Evolutionary conservation across 2,888 invertebrate genomes (phyloP).

Genomic region (Pasiphila rectangulata): DNA sequence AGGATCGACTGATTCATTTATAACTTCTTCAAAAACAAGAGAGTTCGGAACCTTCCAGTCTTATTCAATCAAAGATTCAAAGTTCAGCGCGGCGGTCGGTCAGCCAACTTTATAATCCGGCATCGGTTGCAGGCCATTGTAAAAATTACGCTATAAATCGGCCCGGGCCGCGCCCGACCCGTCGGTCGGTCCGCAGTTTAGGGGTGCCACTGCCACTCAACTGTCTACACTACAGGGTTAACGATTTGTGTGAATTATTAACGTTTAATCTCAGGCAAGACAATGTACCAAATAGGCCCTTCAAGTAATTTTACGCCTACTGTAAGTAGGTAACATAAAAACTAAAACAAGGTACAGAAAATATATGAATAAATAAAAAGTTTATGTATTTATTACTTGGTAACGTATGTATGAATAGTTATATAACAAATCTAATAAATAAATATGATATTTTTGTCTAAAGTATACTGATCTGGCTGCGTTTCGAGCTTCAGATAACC

Average conservation of each 20-base stretch:
- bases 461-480: no score
- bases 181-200: slow-evolving; percentile 48
- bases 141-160: slow-evolving; percentile 74
- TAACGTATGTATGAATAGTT: no score
- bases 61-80: slow-evolving; percentile 21
- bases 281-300: not conserved
- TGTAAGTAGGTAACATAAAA: no score
- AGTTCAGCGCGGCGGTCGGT: slow-evolving; percentile 19
- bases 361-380: no score
- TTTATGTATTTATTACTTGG: no score
- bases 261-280: not conserved
- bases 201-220: slow-evolving; percentile 31
- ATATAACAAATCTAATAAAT: no score
- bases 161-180: slow-evolving; percentile 54
- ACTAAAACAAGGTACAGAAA: no score
- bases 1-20: not conserved
- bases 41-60: slow-evolving; percentile 1
- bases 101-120: slow-evolving; percentile 34
- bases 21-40: slow-evolving; percentile 7
- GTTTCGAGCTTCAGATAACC: no score
- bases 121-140: slow-evolving; percentile 60
- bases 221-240: not conserved
- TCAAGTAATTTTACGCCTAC: no score
- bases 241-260: not conserved
- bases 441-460: no score